phyloP scores from a whole-genome alignment of 2,888 invertebrate genomes.

The Agrotis ipsilon region DNA sequence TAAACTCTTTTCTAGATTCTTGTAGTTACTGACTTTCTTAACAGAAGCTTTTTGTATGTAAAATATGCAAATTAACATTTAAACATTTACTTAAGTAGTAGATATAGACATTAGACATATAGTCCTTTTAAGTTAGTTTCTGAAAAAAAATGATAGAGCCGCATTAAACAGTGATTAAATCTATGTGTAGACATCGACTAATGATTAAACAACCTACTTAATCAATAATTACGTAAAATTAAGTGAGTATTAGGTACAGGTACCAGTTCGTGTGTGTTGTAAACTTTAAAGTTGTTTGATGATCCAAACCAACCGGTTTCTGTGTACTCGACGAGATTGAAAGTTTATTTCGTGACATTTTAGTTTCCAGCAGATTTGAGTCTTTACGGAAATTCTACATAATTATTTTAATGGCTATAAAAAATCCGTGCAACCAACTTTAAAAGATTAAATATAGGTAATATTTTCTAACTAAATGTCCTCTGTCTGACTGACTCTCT shows the following conservation, averaged over 20 bases:
- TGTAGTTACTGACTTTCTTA: too few relatives aligned
- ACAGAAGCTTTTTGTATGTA: too few relatives aligned
- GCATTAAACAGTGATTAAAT: neutral
- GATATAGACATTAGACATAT: too few relatives aligned
- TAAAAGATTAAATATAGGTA: too few relatives aligned
- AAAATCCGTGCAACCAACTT: neutral
- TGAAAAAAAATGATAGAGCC: conserved; percentile 1
- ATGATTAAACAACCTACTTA: conserved; percentile 10
- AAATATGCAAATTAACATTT: too few relatives aligned
- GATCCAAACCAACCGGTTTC: conserved; percentile 74
- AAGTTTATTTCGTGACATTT: conserved; percentile 73
- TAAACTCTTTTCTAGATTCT: too few relatives aligned
- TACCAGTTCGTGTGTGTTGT: conserved; percentile 33
- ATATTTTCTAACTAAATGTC: too few relatives aligned
- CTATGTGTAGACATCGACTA: conserved; percentile 11
- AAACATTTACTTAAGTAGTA: too few relatives aligned
- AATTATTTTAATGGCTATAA: conserved; percentile 24
- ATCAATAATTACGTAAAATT: conserved; percentile 56
- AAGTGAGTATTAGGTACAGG: conserved; percentile 15
- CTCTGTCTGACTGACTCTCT: too few relatives aligned
- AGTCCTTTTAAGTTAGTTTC: too few relatives aligned
- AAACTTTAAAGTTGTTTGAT: conserved; percentile 58
- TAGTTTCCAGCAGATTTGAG: conserved; percentile 20
- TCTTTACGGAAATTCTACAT: conserved; percentile 28
- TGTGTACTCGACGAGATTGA: conserved; percentile 69